phyloP scores from a whole-genome alignment of 1,140 invertebrate genomes.

The Tetraneura akinire region DNA sequence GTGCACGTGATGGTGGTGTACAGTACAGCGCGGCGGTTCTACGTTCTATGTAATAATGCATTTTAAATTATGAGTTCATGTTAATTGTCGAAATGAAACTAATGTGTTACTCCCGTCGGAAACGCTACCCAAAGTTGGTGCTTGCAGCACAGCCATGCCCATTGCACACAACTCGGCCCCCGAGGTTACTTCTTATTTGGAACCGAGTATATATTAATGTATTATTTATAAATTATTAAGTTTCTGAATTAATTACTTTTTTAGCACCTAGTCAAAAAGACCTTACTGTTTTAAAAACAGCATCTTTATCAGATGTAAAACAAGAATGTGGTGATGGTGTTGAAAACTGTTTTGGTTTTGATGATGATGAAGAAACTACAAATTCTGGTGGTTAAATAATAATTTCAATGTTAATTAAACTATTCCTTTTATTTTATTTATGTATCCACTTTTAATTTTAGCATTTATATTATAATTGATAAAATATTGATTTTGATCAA shows the following conservation, averaged over 20 bases:
- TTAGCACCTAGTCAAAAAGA: slow-evolving; percentile 44
- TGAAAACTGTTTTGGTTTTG: slow-evolving; percentile 83
- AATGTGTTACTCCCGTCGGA: too few relatives aligned
- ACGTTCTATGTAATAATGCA: too few relatives aligned
- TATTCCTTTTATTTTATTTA: slow-evolving; percentile 30
- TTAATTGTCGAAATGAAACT: too few relatives aligned
- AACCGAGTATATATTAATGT: too few relatives aligned
- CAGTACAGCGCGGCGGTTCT: too few relatives aligned
- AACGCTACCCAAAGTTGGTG: too few relatives aligned
- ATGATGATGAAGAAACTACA: slow-evolving; percentile 62
- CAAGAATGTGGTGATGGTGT: slow-evolving; percentile 59
- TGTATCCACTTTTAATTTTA: slow-evolving; percentile 19
- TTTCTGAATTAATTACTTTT: background rate
- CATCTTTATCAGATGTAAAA: slow-evolving; percentile 32
- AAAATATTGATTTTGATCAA: slow-evolving; percentile 24
- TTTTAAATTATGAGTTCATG: too few relatives aligned
- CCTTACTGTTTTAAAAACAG: slow-evolving; percentile 41
- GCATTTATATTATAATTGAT: background rate
- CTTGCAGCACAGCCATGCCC: too few relatives aligned
- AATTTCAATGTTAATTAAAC: background rate
- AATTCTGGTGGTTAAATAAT: slow-evolving; percentile 42
- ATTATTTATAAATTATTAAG: slow-evolving; percentile 11
- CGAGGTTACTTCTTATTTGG: too few relatives aligned
- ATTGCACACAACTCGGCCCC: too few relatives aligned
- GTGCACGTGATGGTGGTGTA: too few relatives aligned